phyloP scores from a whole-genome alignment of 2,113 vertebrate genomes.

The Gavialis gangeticus region DNA sequence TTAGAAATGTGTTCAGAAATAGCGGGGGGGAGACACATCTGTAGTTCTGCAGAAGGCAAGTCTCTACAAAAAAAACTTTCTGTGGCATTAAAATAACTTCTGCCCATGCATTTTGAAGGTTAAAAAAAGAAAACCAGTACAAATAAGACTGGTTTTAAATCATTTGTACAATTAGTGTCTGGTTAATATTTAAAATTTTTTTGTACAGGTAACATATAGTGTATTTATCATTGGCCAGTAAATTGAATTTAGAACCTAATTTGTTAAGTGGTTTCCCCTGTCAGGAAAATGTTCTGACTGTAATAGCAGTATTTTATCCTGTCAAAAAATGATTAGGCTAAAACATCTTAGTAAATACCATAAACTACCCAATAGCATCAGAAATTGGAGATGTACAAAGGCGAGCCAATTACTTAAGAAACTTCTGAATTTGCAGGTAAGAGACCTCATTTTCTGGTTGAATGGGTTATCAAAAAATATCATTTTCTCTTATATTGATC shows the following conservation, averaged over 20 bases:
- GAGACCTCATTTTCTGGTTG: slow-evolving; percentile 70
- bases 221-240: background rate
- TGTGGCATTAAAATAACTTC: slow-evolving; percentile 22
- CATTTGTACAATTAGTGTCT: slow-evolving; percentile 50
- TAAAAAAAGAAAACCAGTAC: slow-evolving; percentile 31
- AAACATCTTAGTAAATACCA: slow-evolving; percentile 67
- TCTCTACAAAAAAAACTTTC: slow-evolving; percentile 23
- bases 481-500: slow-evolving; percentile 67
- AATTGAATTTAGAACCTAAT: slow-evolving; percentile 62
- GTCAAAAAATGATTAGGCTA: slow-evolving; percentile 67
- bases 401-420: slow-evolving; percentile 58
- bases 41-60: slow-evolving; percentile 25
- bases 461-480: slow-evolving; percentile 73
- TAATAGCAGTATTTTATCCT: slow-evolving; percentile 69
- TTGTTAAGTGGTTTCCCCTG: slow-evolving; percentile 59
- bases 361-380: slow-evolving; percentile 69
- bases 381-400: slow-evolving; percentile 67
- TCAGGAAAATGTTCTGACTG: slow-evolving; percentile 50
- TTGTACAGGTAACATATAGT: slow-evolving; percentile 37
- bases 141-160: slow-evolving; percentile 56
- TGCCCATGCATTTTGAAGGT: slow-evolving; percentile 17
- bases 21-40: background rate
- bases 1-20: background rate
- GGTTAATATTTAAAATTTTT: slow-evolving; percentile 67
- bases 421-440: slow-evolving; percentile 65